Base-by-base conservation (phyloP, 2,797 vertebrate genomes). In the Gymnocypris eckloni region DNA sequence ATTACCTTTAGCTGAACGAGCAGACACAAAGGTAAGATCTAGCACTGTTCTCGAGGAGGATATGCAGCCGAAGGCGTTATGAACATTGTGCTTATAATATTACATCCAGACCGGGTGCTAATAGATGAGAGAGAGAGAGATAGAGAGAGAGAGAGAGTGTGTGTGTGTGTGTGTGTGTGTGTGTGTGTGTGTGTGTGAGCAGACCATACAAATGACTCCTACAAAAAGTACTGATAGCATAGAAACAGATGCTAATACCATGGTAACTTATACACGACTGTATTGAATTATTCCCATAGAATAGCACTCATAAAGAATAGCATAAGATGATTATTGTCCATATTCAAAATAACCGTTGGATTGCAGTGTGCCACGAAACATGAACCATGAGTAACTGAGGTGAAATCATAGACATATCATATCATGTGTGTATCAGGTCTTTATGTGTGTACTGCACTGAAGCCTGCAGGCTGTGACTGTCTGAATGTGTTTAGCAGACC, bases 11-110 rank as follows among this genome's bases (percentile, higher is more conserved):
- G 28, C 66, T 41, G 48, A 79, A 6, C 59, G 13, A 12, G 54
- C 20, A 56, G 16, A 79, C 83, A 79, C 69, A 48, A 76, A 59
- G 86, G 86, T 87, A 45, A 79, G 81, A 71, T 15, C 28, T 9
- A 59, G 2, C 4, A 0, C 18, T 25, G 13, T 12, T 41, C 2
- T 9, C 8, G 22, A 16, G 12, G 18, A 5, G 8, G 4, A 41
- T 7, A n/a, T 69, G 8, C 0, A 1, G 4, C 16, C 11, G 20
- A 1, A 43, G n/a, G 39, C 7, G 15, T 41, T 50, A 43, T 84
- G 59, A 41, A 22, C 41, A 12, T 37, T 54, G 11, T 39, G 20
- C 9, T 39, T 59, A 9, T 43, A 16, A 8, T 43, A 3, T 33
- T 18, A 45, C 2, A 78, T 33, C 10, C 64, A 3, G 48, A 41